Percentiles rank a stretch among this genome's conserved stretches.
Conservation (phyloP, 2,113 vertebrate genomes). For the Aramus guarauna region DNA sequence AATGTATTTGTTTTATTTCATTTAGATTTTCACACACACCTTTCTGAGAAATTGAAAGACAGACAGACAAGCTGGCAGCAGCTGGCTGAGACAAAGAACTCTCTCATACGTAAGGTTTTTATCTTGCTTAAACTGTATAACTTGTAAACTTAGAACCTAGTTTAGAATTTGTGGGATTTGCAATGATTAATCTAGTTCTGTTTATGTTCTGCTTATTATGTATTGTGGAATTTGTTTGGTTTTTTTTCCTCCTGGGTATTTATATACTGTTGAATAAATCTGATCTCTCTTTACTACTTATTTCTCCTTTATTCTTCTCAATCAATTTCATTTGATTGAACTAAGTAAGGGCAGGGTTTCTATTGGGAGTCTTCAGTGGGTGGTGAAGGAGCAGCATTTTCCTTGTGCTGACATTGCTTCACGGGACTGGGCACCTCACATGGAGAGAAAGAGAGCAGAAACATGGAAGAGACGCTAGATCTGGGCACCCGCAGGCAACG, state of each 20-base stretch:
- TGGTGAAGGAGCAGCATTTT: neutral
- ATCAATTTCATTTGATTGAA: neutral
- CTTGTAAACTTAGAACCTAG: slow-evolving; percentile 15
- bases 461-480: neutral
- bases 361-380: neutral
- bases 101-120: slow-evolving; percentile 75
- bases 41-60: slow-evolving; percentile 77
- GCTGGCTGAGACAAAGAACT: slow-evolving; percentile 76
- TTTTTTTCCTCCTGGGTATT: neutral
- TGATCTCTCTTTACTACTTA: neutral
- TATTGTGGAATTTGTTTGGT: neutral
- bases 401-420: neutral
- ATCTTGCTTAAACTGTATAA: slow-evolving; percentile 60
- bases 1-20: slow-evolving; percentile 71
- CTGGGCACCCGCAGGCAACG: neutral
- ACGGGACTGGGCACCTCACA: rapidly evolving
- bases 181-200: neutral
- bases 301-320: neutral
- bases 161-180: neutral
- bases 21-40: slow-evolving; percentile 75
- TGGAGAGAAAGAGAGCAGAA: neutral
- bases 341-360: neutral
- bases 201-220: neutral
- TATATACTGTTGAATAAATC: neutral
- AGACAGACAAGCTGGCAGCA: slow-evolving; percentile 76